phyloP scores from a whole-genome alignment of 1,140 invertebrate species.

The Drosophila melanica region DNA sequence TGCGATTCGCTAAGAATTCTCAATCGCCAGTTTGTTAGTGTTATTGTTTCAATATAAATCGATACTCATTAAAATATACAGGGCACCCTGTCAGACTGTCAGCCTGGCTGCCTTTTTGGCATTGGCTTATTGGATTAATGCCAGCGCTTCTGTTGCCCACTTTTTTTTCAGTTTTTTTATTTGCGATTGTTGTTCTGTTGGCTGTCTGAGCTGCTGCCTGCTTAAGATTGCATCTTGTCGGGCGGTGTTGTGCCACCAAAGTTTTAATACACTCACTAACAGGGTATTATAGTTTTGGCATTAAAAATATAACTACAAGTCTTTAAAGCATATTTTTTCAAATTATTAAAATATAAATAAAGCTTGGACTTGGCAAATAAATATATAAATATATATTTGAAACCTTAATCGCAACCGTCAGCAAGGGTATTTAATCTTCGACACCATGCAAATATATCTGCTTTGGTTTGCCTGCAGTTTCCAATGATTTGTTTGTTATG shows the following conservation, averaged over 20 bases:
- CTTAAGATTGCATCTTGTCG: constrained; percentile 51
- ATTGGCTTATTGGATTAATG: constrained; percentile 66
- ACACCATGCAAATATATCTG: too few species aligned
- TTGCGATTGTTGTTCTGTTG: background rate
- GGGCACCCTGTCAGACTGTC: constrained; percentile 3
- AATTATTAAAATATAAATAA: too few species aligned
- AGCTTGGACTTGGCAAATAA: too few species aligned
- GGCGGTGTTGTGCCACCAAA: constrained; percentile 12
- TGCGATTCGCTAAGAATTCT: constrained; percentile 18
- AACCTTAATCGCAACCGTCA: too few species aligned
- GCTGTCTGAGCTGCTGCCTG: constrained; percentile 19
- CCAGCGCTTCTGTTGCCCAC: constrained; percentile 40
- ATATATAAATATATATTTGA: too few species aligned
- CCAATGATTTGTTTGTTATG: constrained; percentile 18
- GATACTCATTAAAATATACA: constrained; percentile 54
- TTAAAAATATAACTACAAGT: background rate
- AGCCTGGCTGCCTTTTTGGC: constrained; percentile 35
- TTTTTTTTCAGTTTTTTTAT: too few species aligned
- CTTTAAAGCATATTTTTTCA: too few species aligned
- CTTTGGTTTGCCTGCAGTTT: background rate
- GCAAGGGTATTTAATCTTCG: background rate
- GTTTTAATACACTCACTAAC: background rate
- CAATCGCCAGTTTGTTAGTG: constrained; percentile 19
- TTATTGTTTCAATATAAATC: constrained; percentile 59
- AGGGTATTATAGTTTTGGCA: background rate